These are phyloP conservation scores for Macrotus californicus DNA, from an alignment of 2,113 vertebrate species.

Conservation along the genomic window DNA sequence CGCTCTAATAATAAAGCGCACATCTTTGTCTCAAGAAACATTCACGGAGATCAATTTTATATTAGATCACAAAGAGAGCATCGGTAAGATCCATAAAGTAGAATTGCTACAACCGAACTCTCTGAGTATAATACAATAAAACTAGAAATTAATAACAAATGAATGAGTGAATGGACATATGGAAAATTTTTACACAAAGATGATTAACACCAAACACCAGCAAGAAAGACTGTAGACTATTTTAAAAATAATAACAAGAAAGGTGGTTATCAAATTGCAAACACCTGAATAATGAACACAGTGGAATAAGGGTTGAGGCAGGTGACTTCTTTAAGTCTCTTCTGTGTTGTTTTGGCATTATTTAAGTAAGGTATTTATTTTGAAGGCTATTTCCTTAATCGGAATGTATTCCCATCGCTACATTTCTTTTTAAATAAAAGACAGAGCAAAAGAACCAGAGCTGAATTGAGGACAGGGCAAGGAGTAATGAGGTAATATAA, in stretches of 20 bases:
- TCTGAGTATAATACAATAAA: background rate
- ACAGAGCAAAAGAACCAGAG: background rate
- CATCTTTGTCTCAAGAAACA: background rate
- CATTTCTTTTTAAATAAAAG: background rate
- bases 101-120: background rate
- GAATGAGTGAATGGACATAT: background rate
- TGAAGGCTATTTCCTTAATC: background rate
- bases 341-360: background rate
- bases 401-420: background rate
- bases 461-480: background rate
- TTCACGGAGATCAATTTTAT: background rate
- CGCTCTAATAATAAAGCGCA: background rate
- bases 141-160: background rate
- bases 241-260: background rate
- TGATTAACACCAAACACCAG: background rate
- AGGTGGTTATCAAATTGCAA: background rate
- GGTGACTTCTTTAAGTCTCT: background rate
- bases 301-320: background rate
- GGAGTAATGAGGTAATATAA: slow-evolving; percentile 48
- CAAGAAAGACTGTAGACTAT: background rate
- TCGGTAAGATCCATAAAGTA: background rate
- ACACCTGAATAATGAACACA: background rate
- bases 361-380: background rate
- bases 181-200: background rate
- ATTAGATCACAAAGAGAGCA: background rate